Base-by-base conservation (phyloP, 2,113 vertebrate genomes). In the Podocnemis expansa region DNA sequence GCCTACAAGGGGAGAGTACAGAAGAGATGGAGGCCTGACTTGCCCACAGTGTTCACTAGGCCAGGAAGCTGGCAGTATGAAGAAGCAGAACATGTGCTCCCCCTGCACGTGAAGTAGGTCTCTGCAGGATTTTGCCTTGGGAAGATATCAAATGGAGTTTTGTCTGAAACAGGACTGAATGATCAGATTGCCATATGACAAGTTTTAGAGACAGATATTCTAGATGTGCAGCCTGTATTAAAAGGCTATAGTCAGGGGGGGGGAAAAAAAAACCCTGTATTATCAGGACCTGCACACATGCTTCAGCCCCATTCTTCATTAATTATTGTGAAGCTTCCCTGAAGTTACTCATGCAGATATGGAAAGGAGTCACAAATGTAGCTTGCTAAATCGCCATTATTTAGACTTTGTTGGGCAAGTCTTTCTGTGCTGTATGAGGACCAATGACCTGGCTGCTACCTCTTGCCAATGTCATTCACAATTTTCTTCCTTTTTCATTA, bases 221-320 rank as follows among this genome's bases (percentile, higher is more conserved):
- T 70, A 22, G 63, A 4, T 70, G n/a, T 9, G 16, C 2, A 10
- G 8, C 63, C 27, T 84, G 27, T 88, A 4, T 21, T 45, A 19
- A 22, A 21, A 75, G 92, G 56, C 29, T 87, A 10, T 14, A 45
- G 84, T 87, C 24, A 45, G 41, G n/a, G n/a, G n/a, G n/a, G n/a
- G n/a, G n/a, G 55, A 16, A 43, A 34, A 76, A 81, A 19, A 75
- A n/a, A n/a, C n/a, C n/a, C n/a, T 81, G 13, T 43, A 1, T 29
- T 58, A 78, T 3, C 34, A 80, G 92, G 84, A 85, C 63, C n/a
- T 78, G 80, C 34, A 58, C 27, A 60, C 2, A 51, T 38, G 93
- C 80, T 83, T 91, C 79, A 0, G 0, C 17, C 83, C 34, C 34
- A 1, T 75, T 84, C 94, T 49, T 25, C 0, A 0, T 81, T 89